Base-by-base conservation (phyloP, 2,888 invertebrate genomes). In the Tineola bisselliella region DNA sequence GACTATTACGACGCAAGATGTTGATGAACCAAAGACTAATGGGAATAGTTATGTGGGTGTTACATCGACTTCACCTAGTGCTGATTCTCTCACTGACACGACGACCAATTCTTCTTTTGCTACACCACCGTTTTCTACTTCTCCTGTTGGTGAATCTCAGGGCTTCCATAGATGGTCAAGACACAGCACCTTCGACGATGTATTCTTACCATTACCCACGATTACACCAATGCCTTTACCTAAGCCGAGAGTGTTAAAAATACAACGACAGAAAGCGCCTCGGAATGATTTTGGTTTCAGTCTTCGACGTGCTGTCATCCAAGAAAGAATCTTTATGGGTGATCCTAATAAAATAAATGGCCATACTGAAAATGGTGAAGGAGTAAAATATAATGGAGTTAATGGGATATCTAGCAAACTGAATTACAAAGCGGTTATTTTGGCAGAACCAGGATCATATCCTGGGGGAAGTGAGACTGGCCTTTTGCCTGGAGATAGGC, bases 281-380 rank as follows among this genome's bases (percentile, higher is more conserved):
- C 89, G 94, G 62, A 95, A 94, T 66, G 97, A 97, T 78, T 98
- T 98, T 75, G 98, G 98, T 0, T 97, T 98, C 72, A 97, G 96
- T 64, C 86, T 98, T 65, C 90, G 97, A 6, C 91, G 97, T 68
- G 96, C 96, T 1, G 92, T 95, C 76, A 91, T 96, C 57, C 90
- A 95, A 64, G 91, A 95, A 73, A 88, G 94, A 65, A 68, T 84
- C 30, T 86, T 81, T 61, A 80, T 83, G 62, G 82, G 83, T 25
- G 79, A 82, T 17, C 43, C 76, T 10, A 73, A 73, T 60, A 73
- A 74, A 31, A 64, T 73, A 2, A 81, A 81, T 59, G 79, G 81
- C 1, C 78, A 81, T 61, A 75, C 77, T 18, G 77, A 77, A 12
- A 84, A 86, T 67, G 79, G 84, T 43, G 81, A 84, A 59, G 77